Evolutionary conservation across 1,140 invertebrate species (phyloP), one percentile per base, ranked within the genome.

Genomic region (Phthorimaea operculella): DNA sequence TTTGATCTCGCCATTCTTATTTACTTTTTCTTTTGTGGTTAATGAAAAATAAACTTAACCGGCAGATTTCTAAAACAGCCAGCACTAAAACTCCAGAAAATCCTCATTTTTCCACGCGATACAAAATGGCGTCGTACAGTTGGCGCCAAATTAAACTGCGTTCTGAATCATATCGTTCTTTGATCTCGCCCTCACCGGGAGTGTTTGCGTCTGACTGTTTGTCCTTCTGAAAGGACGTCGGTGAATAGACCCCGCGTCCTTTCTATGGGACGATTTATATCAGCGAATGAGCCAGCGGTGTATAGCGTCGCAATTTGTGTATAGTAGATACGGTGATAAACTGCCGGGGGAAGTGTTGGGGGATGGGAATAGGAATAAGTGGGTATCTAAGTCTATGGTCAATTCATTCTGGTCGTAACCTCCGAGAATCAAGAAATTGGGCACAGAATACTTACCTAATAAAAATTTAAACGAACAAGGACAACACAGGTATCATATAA

Each of bases 161-260:
- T 47, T 15, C 12, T 47, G 45, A 9, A 18, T 18, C 45, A 18
- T 47, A 47, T 47, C 44, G 44, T 14, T 11, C 45, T 47, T 47
- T 47, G 45, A 47, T 47, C 45, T 47, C 45, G 8, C 8, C 45
- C 45, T 15, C 21, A 28, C 14, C 12, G 45, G 18, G 48, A 54
- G 51, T 57, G 52, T 57, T 53, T 51, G 36, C 36, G 36, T 10
- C 36, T 39, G 47, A 51, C 33, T 16, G 34, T 59, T 54, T 57
- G 12, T 57, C 36, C n/a, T 34, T 21, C 12, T 54, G 47, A 54
- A 44, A 15, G 45, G 14, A 47, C 8, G 11, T 9, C 45, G 11
- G 11, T 7, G 34, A 48, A 50, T 61, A 47, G 34, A 39, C 21
- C 21, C 9, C 12, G 42, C 39, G 47, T 34, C 58, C 59, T 54